Base-by-base conservation (phyloP, 1,140 invertebrate genomes). In the Brachionus angularis region DNA sequence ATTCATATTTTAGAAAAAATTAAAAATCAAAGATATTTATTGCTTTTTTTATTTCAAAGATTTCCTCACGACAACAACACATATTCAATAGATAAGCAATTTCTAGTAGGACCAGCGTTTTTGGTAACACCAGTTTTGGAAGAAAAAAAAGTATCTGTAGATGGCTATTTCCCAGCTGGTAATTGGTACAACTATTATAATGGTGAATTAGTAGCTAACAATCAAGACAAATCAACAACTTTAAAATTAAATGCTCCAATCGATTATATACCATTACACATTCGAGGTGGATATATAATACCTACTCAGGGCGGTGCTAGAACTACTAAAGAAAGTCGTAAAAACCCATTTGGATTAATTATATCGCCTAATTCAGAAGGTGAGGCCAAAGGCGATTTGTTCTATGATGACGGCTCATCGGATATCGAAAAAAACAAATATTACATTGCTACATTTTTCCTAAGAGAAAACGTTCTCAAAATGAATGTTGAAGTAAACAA, bases 21-120 rank as follows among this genome's bases (percentile, higher is more conserved):
- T n/a, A n/a, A n/a, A n/a, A n/a, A n/a, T n/a, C n/a, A n/a, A n/a
- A n/a, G n/a, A n/a, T n/a, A n/a, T n/a, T n/a, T n/a, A n/a, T n/a
- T n/a, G n/a, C n/a, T n/a, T n/a, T n/a, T n/a, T n/a, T n/a, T n/a
- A n/a, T n/a, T n/a, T n/a, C n/a, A n/a, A n/a, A n/a, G n/a, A n/a
- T n/a, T n/a, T 73, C 84, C 85, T 0, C 76, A 83, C 7, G 88
- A 93, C 77, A 74, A 74, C 10, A 78, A 78, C 4, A 89, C 89
- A 0, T 88, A 87, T 76, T 77, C 80, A 18, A 86, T 93, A 49
- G 89, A 92, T 78, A 82, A 84, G 1, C 88, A 91, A 79, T 93
- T 93, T 78, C 80, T 93, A 74, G 88, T 90, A 85, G 91, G 90
- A 16, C 80, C 84, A 12, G 81, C 84, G 49, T 73, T 93, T 1